These are phyloP conservation scores for Aphidius gifuensis DNA, from an alignment of 1,140 invertebrate species.

Conservation along the genomic window DNA sequence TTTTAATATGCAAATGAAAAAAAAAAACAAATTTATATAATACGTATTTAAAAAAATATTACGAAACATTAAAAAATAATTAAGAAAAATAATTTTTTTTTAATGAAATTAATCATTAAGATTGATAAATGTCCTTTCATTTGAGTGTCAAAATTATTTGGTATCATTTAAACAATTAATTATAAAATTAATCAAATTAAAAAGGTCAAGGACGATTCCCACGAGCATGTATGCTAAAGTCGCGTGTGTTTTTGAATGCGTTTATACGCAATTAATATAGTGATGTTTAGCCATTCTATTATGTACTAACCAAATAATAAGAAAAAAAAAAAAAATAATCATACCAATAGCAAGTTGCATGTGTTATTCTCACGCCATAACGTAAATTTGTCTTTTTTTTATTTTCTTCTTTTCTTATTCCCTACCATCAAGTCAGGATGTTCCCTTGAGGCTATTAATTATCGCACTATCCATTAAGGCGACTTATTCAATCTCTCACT, in stretches of 20 bases:
- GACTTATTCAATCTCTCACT: slow-evolving; percentile 18
- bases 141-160: neutral
- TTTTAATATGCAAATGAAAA: no score
- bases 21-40: no score
- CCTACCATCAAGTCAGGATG: neutral
- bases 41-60: no score
- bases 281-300: neutral
- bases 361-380: slow-evolving; percentile 14
- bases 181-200: slow-evolving; percentile 3
- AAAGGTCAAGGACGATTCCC: slow-evolving; percentile 21
- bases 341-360: neutral
- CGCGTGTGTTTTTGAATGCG: slow-evolving; percentile 16
- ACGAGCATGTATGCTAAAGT: slow-evolving; percentile 16
- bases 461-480: slow-evolving; percentile 31
- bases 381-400: neutral
- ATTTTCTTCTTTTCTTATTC: neutral
- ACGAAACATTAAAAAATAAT: no score
- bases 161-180: slow-evolving; percentile 7
- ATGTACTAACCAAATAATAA: slow-evolving; percentile 11
- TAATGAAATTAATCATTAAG: no score
- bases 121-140: neutral
- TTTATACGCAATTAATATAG: slow-evolving; percentile 6
- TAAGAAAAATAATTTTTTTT: no score
- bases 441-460: slow-evolving; percentile 34
- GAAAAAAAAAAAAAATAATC: neutral